Evolutionary conservation across 1,140 invertebrate species (phyloP), one percentile per base, ranked within the genome.

Genomic region (Eueides isabella): DNA sequence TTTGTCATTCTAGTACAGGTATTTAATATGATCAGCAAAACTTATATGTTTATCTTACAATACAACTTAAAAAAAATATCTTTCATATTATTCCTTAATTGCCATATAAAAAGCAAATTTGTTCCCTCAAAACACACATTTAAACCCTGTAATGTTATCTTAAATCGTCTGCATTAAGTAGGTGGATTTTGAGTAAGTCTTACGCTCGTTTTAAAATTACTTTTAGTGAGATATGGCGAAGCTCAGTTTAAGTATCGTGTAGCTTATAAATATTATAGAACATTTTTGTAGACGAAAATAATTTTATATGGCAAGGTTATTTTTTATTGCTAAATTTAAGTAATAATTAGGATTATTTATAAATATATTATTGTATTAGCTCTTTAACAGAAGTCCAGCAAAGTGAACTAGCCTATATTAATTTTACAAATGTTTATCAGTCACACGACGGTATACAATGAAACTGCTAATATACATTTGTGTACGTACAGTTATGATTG

Each of bases 181-280:
- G 63, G 44, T 67, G 67, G 72, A 48, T 70, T 48, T 67, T 63
- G 48, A 55, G 33, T 61, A 70, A 71, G 48, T 75, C 68, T 66
- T 69, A 63, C 55, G 64, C 68, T 63, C 68, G 68, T 75, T 75
- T 75, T 71, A 75, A 75, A 71, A 75, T 75, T 71, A 71, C 67
- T 71, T 75, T 61, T 12, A 29, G 67, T 31, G 44, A 75, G 67
- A 30, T 61, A 66, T 63, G 41, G 16, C 28, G 72, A 12, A 38
- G 55, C 41, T 73, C 68, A 23, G 12, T 48, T 48, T 73, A 73
- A 73, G 72, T 73, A 23, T 38, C 66, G 41, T 73, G 67, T 69
- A 26, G 48, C 48, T 55, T 55, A 55, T 55, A 55, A 55, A 55
- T 55, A 55, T 55, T 55, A 12, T 55, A 55, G 9, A 23, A 2